These are phyloP conservation scores for Lerista edwardsae DNA, from an alignment of 2,797 vertebrate species.

Conservation along the genomic window DNA sequence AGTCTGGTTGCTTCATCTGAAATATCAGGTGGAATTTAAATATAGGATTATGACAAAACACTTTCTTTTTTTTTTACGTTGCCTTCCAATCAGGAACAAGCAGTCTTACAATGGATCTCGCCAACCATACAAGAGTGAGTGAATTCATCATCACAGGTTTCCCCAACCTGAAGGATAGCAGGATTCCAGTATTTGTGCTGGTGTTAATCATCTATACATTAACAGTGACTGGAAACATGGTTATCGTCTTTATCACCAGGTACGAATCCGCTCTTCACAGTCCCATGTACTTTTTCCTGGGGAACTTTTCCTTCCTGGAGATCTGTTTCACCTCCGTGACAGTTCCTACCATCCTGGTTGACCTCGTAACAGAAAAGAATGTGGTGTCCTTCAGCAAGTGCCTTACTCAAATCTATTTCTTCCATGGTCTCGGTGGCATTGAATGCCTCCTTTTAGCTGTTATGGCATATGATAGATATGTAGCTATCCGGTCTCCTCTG, in stretches of 20 bases:
- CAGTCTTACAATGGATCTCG: not conserved
- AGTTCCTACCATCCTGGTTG: constrained; percentile 51
- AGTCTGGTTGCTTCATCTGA: not conserved
- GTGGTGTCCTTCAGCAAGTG: constrained; percentile 57
- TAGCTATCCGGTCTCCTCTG: constrained; percentile 57
- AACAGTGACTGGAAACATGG: constrained; percentile 52
- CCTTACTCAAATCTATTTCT: constrained; percentile 60
- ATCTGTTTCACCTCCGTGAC: constrained; percentile 56
- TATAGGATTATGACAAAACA: not conserved
- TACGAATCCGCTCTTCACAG: constrained; percentile 38
- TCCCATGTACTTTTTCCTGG: constrained; percentile 66
- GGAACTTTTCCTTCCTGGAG: constrained; percentile 60
- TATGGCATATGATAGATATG: constrained; percentile 63
- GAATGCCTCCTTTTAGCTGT: constrained; percentile 65
- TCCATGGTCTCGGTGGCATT: constrained; percentile 61
- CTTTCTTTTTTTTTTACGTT: rapidly evolving
- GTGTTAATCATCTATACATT: constrained; percentile 53
- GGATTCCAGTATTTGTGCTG: constrained; percentile 42
- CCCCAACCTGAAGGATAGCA: constrained; percentile 45
- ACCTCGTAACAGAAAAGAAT: constrained; percentile 24
- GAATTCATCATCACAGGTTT: constrained; percentile 66
- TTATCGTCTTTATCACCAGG: constrained; percentile 58
- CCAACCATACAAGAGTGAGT: constrained; percentile 41
- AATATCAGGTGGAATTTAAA: not conserved
- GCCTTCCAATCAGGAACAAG: not conserved